Evolutionary conservation across 2,888 invertebrate genomes (phyloP), one percentile per base, ranked within the genome.

Genomic region (Pristionchus entomophagus): DNA sequence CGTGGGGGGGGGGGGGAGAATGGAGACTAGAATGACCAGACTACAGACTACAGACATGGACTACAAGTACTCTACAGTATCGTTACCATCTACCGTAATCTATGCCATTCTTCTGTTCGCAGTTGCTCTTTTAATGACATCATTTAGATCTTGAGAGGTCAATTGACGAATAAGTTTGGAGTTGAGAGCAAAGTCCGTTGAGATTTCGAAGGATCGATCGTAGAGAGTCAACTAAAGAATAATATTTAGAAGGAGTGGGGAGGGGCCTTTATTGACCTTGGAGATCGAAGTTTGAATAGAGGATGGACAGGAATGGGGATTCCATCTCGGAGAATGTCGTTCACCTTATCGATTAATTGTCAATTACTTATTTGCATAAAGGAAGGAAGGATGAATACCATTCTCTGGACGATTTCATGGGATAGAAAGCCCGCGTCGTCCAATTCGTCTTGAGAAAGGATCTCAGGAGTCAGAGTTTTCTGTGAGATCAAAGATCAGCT

Each of bases 291-390:
- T 84, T 90, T 91, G 89, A 93, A 91, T 12, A 93, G 90, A 17
- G 93, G 93, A 87, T 93, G 93, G 22, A 93, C 90, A 26, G 93
- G 93, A 86, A 93, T 93, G 51, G 92, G 91, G 82, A 93, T 91
- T 17, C 93, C 93, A 84, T 92, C 92, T 62, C 89, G 89, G 29
- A 93, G 88, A 85, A 93, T 91, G 81, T 93, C 93, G 86, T 93
- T 93, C 26, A 92, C 89, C 89, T 86, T 26, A 84, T 26, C 22
- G n/a, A n/a, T n/a, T n/a, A n/a, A n/a, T n/a, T n/a, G n/a, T n/a
- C n/a, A n/a, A n/a, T n/a, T 38, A 38, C 22, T n/a, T 14, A 89
- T 89, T 87, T 88, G 35, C 69, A 89, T 89, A 14, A 41, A 17
- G 29, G 41, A 69, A 19, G n/a, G 22, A 38, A 41, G 0, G 14